phyloP scores from a whole-genome alignment of 1,140 invertebrate genomes.

The Nasonia longicornis region DNA sequence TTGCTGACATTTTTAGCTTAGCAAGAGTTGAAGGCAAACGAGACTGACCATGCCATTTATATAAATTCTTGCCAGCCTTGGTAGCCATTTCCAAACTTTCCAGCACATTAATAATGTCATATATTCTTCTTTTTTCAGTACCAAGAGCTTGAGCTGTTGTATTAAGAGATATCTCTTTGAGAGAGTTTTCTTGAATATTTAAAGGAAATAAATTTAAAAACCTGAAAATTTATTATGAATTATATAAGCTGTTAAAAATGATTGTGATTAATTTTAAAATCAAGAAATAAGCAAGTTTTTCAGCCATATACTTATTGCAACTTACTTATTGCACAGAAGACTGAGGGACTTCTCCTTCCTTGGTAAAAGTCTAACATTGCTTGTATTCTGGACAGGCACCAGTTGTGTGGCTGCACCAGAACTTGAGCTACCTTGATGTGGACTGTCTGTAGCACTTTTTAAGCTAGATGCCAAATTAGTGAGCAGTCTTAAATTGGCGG shows the following conservation, averaged over 20 bases:
- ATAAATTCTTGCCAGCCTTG: conserved; percentile 73
- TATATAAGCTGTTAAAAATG: background rate
- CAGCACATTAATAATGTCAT: conserved; percentile 83
- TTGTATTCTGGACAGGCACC: conserved; percentile 34
- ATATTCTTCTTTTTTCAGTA: conserved; percentile 78
- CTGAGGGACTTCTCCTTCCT: conserved; percentile 73
- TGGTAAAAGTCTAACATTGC: conserved; percentile 53
- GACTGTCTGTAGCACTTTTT: conserved; percentile 60
- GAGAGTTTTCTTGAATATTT: conserved; percentile 44
- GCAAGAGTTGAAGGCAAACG: conserved; percentile 47
- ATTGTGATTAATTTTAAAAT: conserved; percentile 32
- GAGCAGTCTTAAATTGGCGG: conserved; percentile 71
- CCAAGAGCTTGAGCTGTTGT: conserved; percentile 70
- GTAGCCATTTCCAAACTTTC: conserved; percentile 80
- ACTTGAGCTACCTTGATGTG: conserved; percentile 22
- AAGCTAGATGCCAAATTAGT: conserved; percentile 70
- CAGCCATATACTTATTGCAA: background rate
- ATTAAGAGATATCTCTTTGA: conserved; percentile 71
- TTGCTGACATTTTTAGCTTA: conserved; percentile 52
- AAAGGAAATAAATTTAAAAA: conserved; percentile 72
- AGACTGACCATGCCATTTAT: conserved; percentile 71
- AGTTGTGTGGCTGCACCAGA: background rate
- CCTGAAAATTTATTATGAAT: conserved; percentile 58
- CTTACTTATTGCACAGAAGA: conserved; percentile 73
- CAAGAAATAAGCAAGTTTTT: conserved; percentile 6